Conservation (phyloP, 1,140 invertebrate genomes). For the Onthophagus taurus region DNA sequence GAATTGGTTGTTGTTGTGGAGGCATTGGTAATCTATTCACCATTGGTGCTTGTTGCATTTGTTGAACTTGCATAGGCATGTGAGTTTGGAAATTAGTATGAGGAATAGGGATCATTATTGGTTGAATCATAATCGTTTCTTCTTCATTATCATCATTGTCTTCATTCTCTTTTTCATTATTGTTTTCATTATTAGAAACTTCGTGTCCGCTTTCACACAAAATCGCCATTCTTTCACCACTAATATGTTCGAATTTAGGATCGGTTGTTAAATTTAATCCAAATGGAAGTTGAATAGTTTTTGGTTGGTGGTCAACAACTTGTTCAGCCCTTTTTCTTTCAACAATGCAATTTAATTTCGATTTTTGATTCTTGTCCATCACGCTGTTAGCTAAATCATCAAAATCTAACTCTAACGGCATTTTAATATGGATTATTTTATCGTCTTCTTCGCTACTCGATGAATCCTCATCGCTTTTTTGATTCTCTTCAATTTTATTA, state of each 20-base stretch:
- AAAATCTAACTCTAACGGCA: constrained; percentile 69
- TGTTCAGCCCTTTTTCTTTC: constrained; percentile 75
- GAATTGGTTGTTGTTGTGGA: constrained; percentile 13
- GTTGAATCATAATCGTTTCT: constrained; percentile 37
- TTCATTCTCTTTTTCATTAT: neutral
- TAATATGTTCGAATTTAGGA: constrained; percentile 60
- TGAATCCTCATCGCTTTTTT: neutral
- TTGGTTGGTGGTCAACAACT: constrained; percentile 63
- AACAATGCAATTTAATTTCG: constrained; percentile 79
- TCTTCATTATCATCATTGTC: constrained; percentile 26
- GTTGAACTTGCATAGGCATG: constrained; percentile 29
- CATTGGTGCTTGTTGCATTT: constrained; percentile 12
- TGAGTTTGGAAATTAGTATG: constrained; percentile 30
- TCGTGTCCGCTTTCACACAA: constrained; percentile 71
- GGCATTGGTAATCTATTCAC: constrained; percentile 1
- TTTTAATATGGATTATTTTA: constrained; percentile 47
- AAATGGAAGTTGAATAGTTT: constrained; percentile 52
- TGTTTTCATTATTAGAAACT: neutral
- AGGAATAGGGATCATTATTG: constrained; percentile 35
- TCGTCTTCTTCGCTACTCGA: constrained; percentile 28
- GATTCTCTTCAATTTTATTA: no score
- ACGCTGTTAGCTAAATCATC: constrained; percentile 67
- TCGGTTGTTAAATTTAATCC: constrained; percentile 62
- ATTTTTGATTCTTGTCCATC: constrained; percentile 63
- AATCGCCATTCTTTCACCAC: constrained; percentile 76